These are phyloP conservation scores for Moxostoma hubbsi DNA, from an alignment of 2,797 vertebrate species.

Conservation along the genomic window DNA sequence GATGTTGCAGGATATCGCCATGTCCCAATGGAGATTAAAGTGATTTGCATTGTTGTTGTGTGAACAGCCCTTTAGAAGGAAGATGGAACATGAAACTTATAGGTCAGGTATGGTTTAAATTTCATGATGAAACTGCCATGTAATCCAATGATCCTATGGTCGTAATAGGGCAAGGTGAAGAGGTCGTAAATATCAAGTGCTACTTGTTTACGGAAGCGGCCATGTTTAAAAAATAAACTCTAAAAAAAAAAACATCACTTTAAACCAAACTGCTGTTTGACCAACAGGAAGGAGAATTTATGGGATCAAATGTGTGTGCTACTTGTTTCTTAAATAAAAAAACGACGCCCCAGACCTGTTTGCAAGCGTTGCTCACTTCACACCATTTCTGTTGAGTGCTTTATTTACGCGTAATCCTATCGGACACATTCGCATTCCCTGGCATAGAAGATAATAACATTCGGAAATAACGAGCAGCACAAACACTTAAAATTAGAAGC, in stretches of 20 bases:
- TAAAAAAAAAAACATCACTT: constrained; percentile 33
- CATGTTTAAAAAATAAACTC: background rate
- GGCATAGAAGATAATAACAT: constrained; percentile 53
- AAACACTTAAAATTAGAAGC: constrained; percentile 57
- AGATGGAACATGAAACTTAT: background rate
- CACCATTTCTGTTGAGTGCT: constrained; percentile 38
- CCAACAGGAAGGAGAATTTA: constrained; percentile 32
- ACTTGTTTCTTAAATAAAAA: constrained; percentile 25
- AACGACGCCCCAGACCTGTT: constrained; percentile 37
- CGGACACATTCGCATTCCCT: constrained; percentile 50
- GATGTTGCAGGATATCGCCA: no score
- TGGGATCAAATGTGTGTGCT: constrained; percentile 10
- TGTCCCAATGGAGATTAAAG: no score
- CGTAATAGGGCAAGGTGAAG: background rate
- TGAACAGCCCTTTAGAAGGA: background rate
- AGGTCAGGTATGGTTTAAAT: constrained; percentile 25
- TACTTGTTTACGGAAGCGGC: constrained; percentile 29
- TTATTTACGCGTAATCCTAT: constrained; percentile 39
- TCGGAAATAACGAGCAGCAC: constrained; percentile 45
- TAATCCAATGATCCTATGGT: constrained; percentile 22
- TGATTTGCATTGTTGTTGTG: no score
- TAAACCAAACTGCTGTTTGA: constrained; percentile 21
- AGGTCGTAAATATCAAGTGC: constrained; percentile 8
- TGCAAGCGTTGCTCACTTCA: background rate
- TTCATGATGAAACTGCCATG: constrained; percentile 48